Conservation (phyloP, 2,797 vertebrate genomes). For the Gastrophryne carolinensis region DNA sequence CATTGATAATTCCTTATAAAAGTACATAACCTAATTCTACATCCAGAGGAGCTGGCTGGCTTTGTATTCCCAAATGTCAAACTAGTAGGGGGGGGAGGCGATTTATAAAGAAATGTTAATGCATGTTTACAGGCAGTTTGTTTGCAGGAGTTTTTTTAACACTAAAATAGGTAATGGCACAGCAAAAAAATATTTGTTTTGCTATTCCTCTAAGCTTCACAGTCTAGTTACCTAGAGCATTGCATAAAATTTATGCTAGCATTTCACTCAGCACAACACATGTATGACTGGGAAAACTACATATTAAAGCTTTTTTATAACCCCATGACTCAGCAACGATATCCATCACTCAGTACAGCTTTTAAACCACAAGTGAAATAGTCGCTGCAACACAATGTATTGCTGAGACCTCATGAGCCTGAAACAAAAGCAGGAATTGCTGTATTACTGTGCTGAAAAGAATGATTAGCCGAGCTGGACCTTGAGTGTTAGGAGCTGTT, state of each 20-base stretch:
- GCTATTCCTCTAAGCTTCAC: conserved; percentile 9
- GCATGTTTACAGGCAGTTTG: too few species aligned
- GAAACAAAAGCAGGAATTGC: conserved; percentile 32
- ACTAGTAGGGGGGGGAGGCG: too few species aligned
- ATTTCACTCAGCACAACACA: conserved; percentile 46
- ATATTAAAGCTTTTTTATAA: conserved; percentile 53
- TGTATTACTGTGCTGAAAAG: neutral
- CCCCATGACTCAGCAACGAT: conserved; percentile 47
- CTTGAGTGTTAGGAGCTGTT: neutral
- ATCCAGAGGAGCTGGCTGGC: too few species aligned
- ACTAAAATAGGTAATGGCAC: neutral
- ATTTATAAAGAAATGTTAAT: too few species aligned
- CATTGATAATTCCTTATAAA: too few species aligned
- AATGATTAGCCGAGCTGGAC: neutral
- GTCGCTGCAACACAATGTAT: conserved; percentile 33
- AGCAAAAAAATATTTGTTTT: conserved; percentile 3
- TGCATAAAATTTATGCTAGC: conserved; percentile 39
- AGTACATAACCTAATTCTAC: too few species aligned
- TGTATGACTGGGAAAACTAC: conserved; percentile 41
- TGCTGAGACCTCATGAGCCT: conserved; percentile 10
- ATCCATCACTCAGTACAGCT: conserved; percentile 37
- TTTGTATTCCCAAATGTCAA: neutral
- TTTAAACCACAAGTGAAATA: conserved; percentile 36
- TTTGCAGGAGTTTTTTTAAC: neutral
- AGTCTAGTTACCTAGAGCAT: conserved; percentile 30